Conservation (phyloP, 2,888 invertebrate genomes). For the Latrodectus hesperus region DNA sequence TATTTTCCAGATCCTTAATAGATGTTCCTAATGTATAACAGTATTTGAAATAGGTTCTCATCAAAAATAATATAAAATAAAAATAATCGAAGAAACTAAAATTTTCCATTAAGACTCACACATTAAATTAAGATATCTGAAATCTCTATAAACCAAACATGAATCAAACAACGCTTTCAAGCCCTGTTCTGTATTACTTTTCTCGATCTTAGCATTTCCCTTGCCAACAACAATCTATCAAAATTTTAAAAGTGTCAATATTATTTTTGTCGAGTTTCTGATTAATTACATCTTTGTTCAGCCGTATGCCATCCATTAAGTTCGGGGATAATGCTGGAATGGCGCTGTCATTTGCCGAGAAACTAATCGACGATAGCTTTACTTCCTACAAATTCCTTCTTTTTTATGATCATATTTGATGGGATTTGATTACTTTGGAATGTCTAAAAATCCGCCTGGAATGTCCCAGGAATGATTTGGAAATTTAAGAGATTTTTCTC, state of each 20-base stretch:
- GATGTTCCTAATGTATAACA: too few species aligned
- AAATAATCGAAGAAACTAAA: neutral
- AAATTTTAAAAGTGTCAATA: constrained; percentile 25
- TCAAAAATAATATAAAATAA: neutral
- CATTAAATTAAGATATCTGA: neutral
- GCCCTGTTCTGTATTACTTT: neutral
- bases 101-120: neutral
- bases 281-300: constrained; percentile 28
- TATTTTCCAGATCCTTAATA: too few species aligned
- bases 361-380: constrained; percentile 9
- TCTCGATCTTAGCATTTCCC: neutral
- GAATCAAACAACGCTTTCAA: neutral
- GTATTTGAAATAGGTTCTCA: too few species aligned
- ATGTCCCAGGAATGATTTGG: neutral
- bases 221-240: neutral
- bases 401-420: neutral
- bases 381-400: constrained; percentile 9
- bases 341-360: constrained; percentile 18
- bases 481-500: neutral
- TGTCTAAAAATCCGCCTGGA: neutral
- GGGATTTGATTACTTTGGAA: neutral
- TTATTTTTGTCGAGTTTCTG: constrained; percentile 35
- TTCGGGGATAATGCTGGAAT: constrained; percentile 19
- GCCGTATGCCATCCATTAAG: constrained; percentile 14
- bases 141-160: neutral